Evolutionary conservation across 2,888 invertebrate species (phyloP), one percentile per base, ranked within the genome.

Genomic region (Corbicula japonica): DNA sequence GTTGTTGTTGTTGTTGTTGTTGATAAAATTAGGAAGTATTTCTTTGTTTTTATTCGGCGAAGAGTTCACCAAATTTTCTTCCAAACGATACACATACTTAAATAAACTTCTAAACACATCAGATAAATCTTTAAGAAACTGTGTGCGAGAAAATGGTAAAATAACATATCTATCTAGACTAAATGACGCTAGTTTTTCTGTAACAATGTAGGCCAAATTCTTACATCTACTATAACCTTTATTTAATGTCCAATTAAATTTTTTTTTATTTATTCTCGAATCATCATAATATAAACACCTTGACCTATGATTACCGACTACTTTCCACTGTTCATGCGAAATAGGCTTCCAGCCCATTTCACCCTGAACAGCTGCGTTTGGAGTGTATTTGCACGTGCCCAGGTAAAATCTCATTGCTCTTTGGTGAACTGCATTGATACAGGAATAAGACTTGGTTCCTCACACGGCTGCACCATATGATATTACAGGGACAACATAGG

Each of bases 401-500:
- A 74, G 44, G 48, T 60, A 78, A 30, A 74, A 62, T 21, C 68
- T 34, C 38, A 72, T 72, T 34, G 74, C 66, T 35, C 34, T 46
- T 30, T 61, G 41, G 28, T 74, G 60, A 15, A 74, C 41, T 34
- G 38, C 30, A 32, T 66, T 60, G 1, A 66, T 44, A 3, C 44
- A 2, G 12, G 58, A 60, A 38, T 32, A 66, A 1, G 41, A 50
- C 38, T 60, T 61, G 35, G n/a, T 26, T 5, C 58, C 78, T 69
- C 69, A 78, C 30, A 78, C 58, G 12, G 73, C 54, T 1, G 73
- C 62, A 1, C 58, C 73, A 56, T 69, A 78, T 23, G 28, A 26
- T 26, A 69, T 74, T 6, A 63, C 41, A 21, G 66, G 74, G n/a
- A 0, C 15, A 8, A 79, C 70, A n/a, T 30, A 18, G 10, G 52